Percentiles rank a stretch among this genome's conserved stretches.
phyloP scores from a whole-genome alignment of 1,140 invertebrate genomes.

The Proctacanthus coquilletti region DNA sequence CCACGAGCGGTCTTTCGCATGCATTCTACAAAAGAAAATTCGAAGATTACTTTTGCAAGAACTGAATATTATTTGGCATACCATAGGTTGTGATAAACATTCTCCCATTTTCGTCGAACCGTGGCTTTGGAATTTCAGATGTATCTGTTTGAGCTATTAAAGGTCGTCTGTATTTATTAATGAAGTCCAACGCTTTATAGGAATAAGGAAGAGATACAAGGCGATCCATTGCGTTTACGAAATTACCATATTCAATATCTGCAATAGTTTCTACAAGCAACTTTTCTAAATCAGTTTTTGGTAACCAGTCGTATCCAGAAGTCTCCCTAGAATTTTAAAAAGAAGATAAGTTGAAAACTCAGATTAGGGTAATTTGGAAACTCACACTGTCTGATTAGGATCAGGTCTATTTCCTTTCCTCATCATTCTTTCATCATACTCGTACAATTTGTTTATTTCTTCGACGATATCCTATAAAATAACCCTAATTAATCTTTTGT shows the following conservation, averaged over 20 bases:
- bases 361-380: constrained; percentile 9
- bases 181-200: constrained; percentile 47
- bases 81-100: constrained; percentile 51
- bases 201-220: constrained; percentile 56
- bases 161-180: constrained; percentile 48
- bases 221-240: constrained; percentile 54
- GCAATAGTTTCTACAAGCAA: constrained; percentile 52
- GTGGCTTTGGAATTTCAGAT: constrained; percentile 42
- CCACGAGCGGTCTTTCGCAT: constrained; percentile 53
- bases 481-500: constrained; percentile 6
- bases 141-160: constrained; percentile 36
- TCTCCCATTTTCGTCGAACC: constrained; percentile 47
- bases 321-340: constrained; percentile 31
- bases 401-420: constrained; percentile 40
- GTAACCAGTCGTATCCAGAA: constrained; percentile 46
- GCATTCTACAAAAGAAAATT: constrained; percentile 39
- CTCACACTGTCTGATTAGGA: constrained; percentile 41
- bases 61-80: constrained; percentile 12
- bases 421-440: constrained; percentile 50
- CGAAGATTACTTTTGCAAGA: neutral
- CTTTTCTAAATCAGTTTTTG: constrained; percentile 47
- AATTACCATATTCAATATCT: constrained; percentile 59
- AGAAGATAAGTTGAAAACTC: constrained; percentile 6
- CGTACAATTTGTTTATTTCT: constrained; percentile 47
- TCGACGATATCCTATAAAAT: constrained; percentile 39